Conservation (phyloP, 1,140 invertebrate genomes). For the Melanaphis sacchari region DNA sequence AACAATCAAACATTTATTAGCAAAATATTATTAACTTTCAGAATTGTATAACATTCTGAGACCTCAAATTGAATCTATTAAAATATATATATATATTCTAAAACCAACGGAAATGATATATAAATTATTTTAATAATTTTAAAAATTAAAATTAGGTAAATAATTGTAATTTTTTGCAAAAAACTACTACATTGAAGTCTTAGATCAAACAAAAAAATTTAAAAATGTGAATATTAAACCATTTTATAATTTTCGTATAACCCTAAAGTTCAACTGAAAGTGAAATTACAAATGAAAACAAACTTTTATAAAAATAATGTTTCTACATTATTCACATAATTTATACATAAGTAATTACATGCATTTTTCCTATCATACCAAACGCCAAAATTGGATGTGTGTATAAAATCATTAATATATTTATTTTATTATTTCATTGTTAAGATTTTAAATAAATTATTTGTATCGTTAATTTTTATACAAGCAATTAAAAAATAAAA, state of each 20-base stretch:
- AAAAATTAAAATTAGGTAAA: too few species aligned
- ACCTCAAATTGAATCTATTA: too few species aligned
- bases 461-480: background rate
- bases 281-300: background rate
- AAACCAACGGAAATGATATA: too few species aligned
- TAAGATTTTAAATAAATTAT: background rate
- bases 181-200: too few species aligned
- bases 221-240: too few species aligned
- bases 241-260: too few species aligned
- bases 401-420: background rate
- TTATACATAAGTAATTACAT: background rate
- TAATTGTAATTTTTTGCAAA: too few species aligned
- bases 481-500: background rate
- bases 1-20: background rate
- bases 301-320: background rate
- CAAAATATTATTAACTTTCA: too few species aligned
- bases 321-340: background rate
- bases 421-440: background rate
- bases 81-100: too few species aligned
- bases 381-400: background rate
- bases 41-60: too few species aligned
- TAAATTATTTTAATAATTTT: too few species aligned
- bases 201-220: too few species aligned
- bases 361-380: background rate
- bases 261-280: background rate